Base-by-base conservation (phyloP, 2,888 invertebrate species). In the Melieria crassipennis region DNA sequence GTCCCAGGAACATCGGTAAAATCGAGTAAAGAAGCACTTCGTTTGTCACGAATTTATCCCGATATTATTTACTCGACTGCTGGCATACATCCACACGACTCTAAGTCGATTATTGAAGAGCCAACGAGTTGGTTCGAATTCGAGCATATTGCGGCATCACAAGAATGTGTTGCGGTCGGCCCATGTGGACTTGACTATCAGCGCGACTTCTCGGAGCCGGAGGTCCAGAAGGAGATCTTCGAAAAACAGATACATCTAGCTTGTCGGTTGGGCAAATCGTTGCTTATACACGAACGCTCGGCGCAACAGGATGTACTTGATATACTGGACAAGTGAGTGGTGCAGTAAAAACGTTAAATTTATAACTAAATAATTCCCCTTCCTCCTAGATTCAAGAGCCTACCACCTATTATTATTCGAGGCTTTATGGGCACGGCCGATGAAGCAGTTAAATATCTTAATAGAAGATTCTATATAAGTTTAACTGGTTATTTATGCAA, bases 141-240 rank as follows among this genome's bases (percentile, higher is more conserved):
- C 71, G 90, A 90, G 80, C 90, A 90, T 76, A 91, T 94, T 77
- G 94, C 94, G 16, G 89, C 89, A 66, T 95, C 94, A 82, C 92
- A 92, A 4, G 96, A 97, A 88, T 97, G 97, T 86, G 97, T 97
- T 47, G 97, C 97, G 4, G 90, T 97, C 56, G 97, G 97, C 30
- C 97, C 97, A 86, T 97, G 97, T 86, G 97, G 97, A 50, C 89
- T 98, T 77, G 97, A 98, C 88, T 97, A 95, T 87, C 96, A 94
- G 86, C 92, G 96, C 83, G 96, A 97, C 86, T 97, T 97, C 88
- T 97, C 97, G 7, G 95, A 96, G 81, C 96, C 94, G 5, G 92
- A 92, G 74, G 92, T 93, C 78, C 98, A 98, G 87, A 89, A 93
- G 76, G 90, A 92, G 75, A 96, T 95, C 63, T 97, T 97, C 85